phyloP scores from a whole-genome alignment of 2,888 invertebrate species.

The Papilio protenor region DNA sequence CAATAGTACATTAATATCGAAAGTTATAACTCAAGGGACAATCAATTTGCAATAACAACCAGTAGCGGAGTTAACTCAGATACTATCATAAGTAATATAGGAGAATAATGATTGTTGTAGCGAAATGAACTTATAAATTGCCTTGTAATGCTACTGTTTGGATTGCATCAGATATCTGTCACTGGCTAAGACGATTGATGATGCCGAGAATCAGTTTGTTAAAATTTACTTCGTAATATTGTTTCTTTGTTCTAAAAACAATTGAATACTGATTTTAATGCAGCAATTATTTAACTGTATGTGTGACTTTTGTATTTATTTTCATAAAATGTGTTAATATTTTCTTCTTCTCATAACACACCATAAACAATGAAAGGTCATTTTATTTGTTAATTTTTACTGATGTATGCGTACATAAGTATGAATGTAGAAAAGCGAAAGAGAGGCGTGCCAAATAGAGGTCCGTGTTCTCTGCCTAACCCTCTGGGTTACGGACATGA shows the following conservation, averaged over 20 bases:
- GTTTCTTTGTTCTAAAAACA: background rate
- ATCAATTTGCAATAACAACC: constrained; percentile 39
- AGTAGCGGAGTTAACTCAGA: constrained; percentile 34
- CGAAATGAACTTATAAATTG: constrained; percentile 43
- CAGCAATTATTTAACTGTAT: too few relatives aligned
- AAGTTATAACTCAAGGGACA: constrained; percentile 25
- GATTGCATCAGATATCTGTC: constrained; percentile 35
- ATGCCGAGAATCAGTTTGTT: background rate
- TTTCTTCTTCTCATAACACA: too few relatives aligned
- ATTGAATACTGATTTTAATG: too few relatives aligned
- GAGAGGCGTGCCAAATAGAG: too few relatives aligned
- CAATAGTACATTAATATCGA: constrained; percentile 31
- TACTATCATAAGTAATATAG: constrained; percentile 41
- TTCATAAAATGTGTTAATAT: too few relatives aligned
- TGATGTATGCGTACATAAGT: background rate
- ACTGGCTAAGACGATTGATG: constrained; percentile 20
- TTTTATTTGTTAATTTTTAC: too few relatives aligned
- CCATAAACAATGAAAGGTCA: too few relatives aligned
- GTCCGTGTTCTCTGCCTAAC: too few relatives aligned
- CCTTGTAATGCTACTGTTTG: constrained; percentile 31
- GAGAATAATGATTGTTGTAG: constrained; percentile 41
- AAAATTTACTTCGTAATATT: background rate
- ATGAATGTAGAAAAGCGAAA: background rate
- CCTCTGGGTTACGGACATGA: too few relatives aligned
- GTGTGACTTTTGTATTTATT: too few relatives aligned